Conservation (phyloP, 92 coral and sea anemone species). For the Zoanthus sociatus region DNA sequence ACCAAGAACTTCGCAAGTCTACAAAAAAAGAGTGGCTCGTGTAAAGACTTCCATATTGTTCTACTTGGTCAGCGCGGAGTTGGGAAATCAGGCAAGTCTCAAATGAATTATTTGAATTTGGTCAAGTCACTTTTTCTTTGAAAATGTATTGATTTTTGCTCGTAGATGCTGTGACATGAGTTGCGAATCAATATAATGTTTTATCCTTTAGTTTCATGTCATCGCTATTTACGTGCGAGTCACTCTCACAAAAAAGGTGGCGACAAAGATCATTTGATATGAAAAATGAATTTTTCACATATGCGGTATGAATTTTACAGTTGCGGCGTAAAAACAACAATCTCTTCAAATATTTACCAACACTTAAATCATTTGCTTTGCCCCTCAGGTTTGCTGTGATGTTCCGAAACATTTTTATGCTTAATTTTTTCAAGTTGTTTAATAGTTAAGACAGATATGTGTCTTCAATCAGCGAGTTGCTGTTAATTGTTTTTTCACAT, state of each 20-base stretch:
- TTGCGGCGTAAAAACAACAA: neutral
- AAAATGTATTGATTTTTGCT: neutral
- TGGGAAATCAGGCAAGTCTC: constrained; percentile 86
- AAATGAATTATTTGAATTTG: neutral
- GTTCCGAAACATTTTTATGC: neutral
- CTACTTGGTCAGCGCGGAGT: constrained; percentile 91
- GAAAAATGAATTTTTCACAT: neutral
- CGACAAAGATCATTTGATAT: constrained; percentile 35
- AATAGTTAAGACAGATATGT: neutral
- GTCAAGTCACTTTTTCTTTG: neutral
- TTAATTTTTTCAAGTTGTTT: neutral
- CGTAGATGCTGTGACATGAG: neutral
- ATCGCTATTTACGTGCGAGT: neutral
- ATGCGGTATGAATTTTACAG: neutral
- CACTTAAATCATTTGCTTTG: neutral
- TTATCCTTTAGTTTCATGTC: neutral
- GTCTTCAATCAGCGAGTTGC: neutral
- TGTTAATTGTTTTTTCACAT: neutral
- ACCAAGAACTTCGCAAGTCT: constrained; percentile 49
- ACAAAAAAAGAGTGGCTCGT: constrained; percentile 63
- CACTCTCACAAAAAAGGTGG: constrained; percentile 37
- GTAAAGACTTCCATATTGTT: constrained; percentile 80
- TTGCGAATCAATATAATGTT: neutral
- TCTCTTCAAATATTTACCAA: neutral
- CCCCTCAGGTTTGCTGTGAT: neutral